Evolutionary conservation across 2,797 vertebrate genomes (phyloP).

Genomic region (Jordanella pulchra): DNA sequence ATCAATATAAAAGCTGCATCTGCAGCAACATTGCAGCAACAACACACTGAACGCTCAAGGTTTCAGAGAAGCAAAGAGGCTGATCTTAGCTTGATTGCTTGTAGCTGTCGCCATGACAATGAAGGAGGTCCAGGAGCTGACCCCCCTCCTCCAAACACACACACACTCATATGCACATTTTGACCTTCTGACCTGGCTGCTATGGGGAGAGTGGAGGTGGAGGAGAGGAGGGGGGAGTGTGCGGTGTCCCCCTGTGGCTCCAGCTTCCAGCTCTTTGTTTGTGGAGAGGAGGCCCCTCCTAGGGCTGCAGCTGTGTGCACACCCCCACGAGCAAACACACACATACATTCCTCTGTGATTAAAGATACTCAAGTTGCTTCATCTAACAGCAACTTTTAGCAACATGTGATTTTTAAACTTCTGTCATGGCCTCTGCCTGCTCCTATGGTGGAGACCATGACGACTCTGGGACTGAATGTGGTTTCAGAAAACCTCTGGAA

Average conservation of each 20-base stretch:
- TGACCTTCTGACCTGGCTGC: constrained; percentile 60
- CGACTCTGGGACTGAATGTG: neutral
- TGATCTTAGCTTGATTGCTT: constrained; percentile 62
- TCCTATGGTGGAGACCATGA: neutral
- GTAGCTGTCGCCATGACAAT: constrained; percentile 71
- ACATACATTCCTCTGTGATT: constrained; percentile 57
- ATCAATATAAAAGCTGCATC: neutral
- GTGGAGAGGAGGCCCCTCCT: constrained; percentile 58
- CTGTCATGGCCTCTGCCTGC: neutral
- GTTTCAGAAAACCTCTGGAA: neutral
- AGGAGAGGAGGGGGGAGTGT: constrained; percentile 33
- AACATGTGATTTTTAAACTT: neutral
- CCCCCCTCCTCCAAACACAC: constrained; percentile 9
- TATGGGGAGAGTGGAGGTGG: constrained; percentile 53
- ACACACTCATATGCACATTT: constrained; percentile 28
- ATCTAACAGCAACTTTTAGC: neutral
- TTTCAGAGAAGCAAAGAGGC: constrained; percentile 48
- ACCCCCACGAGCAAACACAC: constrained; percentile 27
- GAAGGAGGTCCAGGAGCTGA: constrained; percentile 39
- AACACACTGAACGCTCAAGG: constrained; percentile 32
- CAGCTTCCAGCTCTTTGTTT: constrained; percentile 74
- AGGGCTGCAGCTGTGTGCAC: constrained; percentile 64
- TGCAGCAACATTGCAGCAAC: neutral
- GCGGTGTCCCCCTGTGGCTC: constrained; percentile 56
- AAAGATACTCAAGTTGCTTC: constrained; percentile 24